These are phyloP conservation scores for Melanerpes aurifrons DNA, from an alignment of 2,113 vertebrate genomes.

Conservation along the genomic window DNA sequence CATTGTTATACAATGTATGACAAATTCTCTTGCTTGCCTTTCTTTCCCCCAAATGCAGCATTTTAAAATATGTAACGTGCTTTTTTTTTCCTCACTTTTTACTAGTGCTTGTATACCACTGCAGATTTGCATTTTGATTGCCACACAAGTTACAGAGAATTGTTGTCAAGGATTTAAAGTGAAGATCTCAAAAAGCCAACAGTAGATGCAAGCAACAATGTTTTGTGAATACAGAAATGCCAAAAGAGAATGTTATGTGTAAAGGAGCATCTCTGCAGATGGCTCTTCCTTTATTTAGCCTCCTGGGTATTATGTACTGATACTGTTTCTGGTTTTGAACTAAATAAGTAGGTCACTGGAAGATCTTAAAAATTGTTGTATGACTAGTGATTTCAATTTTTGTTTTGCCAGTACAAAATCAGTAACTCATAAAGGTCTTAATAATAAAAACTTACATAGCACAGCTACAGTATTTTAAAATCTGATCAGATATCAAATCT, in stretches of 20 bases:
- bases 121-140: not conserved
- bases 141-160: not conserved
- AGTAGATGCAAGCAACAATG: not conserved
- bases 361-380: not conserved
- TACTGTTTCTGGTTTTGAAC: not conserved
- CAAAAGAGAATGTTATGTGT: not conserved
- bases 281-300: not conserved
- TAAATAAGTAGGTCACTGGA: not conserved
- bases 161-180: not conserved
- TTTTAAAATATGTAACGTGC: not conserved
- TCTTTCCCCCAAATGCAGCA: not conserved
- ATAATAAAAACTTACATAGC: not conserved
- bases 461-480: not conserved
- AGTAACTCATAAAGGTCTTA: not conserved
- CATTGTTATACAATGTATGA: not conserved
- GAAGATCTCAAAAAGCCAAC: not conserved
- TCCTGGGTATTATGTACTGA: not conserved
- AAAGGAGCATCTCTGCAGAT: not conserved
- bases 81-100: not conserved
- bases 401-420: not conserved
- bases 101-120: not conserved
- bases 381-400: not conserved
- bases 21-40: not conserved
- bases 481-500: not conserved
- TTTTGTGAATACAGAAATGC: not conserved